Evolutionary conservation across 1,140 invertebrate genomes (phyloP), one percentile per base, ranked within the genome.

Genomic region (Diprion similis): DNA sequence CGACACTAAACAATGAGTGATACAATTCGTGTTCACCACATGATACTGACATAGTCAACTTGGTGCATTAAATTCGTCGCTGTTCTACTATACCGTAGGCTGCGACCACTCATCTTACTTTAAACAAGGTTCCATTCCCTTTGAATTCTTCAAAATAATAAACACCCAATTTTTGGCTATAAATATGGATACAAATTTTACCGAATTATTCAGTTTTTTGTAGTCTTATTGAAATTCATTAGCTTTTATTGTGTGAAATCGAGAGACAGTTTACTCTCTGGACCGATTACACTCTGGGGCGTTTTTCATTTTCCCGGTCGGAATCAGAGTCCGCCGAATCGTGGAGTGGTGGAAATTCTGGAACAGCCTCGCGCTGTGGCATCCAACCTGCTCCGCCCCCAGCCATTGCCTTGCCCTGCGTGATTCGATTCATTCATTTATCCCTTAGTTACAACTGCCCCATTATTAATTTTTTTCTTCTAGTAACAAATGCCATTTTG

Each of bases 321-420:
- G 87, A 88, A 85, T 88, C 87, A 78, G 87, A 88, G 80, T 88
- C 87, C 74, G 86, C 83, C 83, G 87, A 87, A 83, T 87, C 84
- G 80, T 87, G 84, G 78, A 87, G 83, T 48, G 85, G 81, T 79
- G 85, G 84, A 87, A 85, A 88, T 78, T 88, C 87, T 70, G 83
- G 82, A 67, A 85, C 80, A 48, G 84, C 76, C 77, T 88, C 86
- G 78, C 85, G 87, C 71, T 86, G 82, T 76, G 87, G 87, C 83
- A 84, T 83, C 51, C 51, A 59, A 59, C 85, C 84, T 82, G 79
- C 66, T 79, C 80, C 81, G 74, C 84, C 82, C 79, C 84, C 84
- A 80, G 84, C 74, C 84, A 86, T 82, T 80, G 83, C 78, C 81
- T 87, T 87, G 80, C 86, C 86, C 86, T 87, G 85, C 83, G 84